Base-by-base conservation (phyloP, 2,888 invertebrate genomes). In the Rugalucina vietnamica region DNA sequence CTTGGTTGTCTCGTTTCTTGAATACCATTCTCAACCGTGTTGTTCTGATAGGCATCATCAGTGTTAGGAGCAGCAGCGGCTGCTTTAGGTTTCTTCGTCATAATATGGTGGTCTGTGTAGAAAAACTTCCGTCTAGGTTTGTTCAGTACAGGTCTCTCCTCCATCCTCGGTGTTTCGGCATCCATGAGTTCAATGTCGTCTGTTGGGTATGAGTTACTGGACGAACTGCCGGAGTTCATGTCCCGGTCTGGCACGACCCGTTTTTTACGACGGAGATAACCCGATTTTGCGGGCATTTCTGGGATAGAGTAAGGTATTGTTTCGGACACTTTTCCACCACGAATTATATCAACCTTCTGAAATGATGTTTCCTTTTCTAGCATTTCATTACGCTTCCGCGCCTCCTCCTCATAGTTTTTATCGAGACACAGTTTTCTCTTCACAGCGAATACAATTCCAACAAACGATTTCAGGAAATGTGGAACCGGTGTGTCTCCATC, bases 401-500 rank as follows among this genome's bases (percentile, higher is more conserved):
- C 65, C 18, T 65, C 65, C 3, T 65, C 65, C 34, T 65, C 65
- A 34, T 32, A 65, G 34, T 65, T 32, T 34, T 65, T 65, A 5
- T 65, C 65, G 21, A 84, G 75, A 29, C 54, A 74, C 1, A 81
- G 10, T 37, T 81, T 83, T n/a, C 77, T 12, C 60, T 84, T 87
- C 24, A 84, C 5, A 14, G 34, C 72, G 39, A 69, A 65, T 12
- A 85, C 70, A 74, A 78, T 37, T 12, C 39, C 73, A 0, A 78
- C 80, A n/a, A 86, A 76, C 1, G 54, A 36, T 36, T 76, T 65
- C 36, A 88, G 49, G 34, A 69, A 82, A 39, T 27, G 34, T 12
- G 84, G 84, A 12, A 88, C 75, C 0, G 82, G 79, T 27, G 78
- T 81, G 27, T 82, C 80, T 1, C 82, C 84, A 14, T 82, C 84